Percentiles rank a stretch among this genome's conserved stretches.
phyloP scores from a whole-genome alignment of 2,888 invertebrate genomes.

The Brassicogethes aeneus region DNA sequence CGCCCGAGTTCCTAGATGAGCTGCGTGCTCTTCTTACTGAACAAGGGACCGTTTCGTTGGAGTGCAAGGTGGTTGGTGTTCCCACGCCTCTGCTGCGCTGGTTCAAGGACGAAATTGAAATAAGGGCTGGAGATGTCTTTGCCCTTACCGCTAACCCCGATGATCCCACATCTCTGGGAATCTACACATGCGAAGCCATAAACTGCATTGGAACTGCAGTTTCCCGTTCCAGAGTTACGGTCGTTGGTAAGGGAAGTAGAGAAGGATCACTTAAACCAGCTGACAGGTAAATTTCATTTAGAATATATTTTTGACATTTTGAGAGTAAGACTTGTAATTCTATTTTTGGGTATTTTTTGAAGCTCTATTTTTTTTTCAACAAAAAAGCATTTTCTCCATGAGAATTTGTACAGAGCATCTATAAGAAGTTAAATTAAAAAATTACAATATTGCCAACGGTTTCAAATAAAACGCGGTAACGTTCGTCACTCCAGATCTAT shows the following conservation, averaged over 20 bases:
- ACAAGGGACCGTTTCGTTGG: constrained; percentile 81
- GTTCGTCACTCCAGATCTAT: too few relatives aligned
- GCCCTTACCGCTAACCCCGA: constrained; percentile 76
- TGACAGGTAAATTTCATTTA: constrained; percentile 45
- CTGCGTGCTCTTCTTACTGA: constrained; percentile 75
- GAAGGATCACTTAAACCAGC: constrained; percentile 63
- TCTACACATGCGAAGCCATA: constrained; percentile 79
- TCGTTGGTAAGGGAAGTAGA: constrained; percentile 62
- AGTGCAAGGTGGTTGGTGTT: constrained; percentile 87
- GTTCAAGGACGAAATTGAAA: constrained; percentile 81
- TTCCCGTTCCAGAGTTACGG: constrained; percentile 77
- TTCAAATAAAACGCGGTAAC: too few relatives aligned
- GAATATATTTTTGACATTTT: background rate
- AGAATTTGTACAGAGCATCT: too few relatives aligned
- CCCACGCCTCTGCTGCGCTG: constrained; percentile 63
- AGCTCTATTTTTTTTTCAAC: too few relatives aligned
- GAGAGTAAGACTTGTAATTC: background rate
- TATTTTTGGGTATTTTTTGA: too few relatives aligned
- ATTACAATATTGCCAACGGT: too few relatives aligned
- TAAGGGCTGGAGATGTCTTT: constrained; percentile 83
- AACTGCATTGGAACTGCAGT: constrained; percentile 83
- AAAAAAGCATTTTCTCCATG: too few relatives aligned
- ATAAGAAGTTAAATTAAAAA: too few relatives aligned
- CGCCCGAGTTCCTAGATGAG: constrained; percentile 80
- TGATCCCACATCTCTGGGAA: constrained; percentile 78